Conservation (phyloP, 2,797 vertebrate genomes). For the Todus mexicanus region DNA sequence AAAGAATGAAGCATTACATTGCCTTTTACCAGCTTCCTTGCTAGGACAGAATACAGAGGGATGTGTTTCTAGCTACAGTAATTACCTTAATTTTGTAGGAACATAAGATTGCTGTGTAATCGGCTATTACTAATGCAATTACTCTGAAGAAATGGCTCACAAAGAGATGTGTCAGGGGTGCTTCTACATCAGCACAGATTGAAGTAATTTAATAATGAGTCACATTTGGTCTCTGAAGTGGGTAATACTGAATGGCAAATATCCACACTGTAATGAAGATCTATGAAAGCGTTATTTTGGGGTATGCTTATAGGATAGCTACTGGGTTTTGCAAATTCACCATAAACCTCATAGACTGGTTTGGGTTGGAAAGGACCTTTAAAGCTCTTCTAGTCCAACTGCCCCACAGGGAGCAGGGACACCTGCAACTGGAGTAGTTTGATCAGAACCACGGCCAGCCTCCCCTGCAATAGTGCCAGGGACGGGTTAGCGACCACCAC, state of each 20-base stretch:
- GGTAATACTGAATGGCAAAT: conserved; percentile 50
- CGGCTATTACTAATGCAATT: conserved; percentile 68
- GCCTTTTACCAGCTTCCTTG: conserved; percentile 44
- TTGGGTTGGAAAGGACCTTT: not conserved
- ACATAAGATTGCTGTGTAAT: conserved; percentile 67
- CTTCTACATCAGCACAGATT: conserved; percentile 59
- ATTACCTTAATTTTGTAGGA: conserved; percentile 71
- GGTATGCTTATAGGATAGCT: not conserved
- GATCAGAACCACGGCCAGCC: not conserved
- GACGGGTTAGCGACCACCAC: not conserved
- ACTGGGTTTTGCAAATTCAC: not conserved
- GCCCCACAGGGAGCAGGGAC: not conserved
- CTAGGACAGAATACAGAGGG: conserved; percentile 48
- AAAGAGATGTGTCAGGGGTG: conserved; percentile 56
- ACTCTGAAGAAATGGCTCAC: conserved; percentile 61
- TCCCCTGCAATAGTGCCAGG: not conserved
- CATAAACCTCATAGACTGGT: not conserved
- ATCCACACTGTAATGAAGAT: conserved; percentile 42
- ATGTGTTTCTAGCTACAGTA: conserved; percentile 63
- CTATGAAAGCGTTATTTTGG: conserved; percentile 37
- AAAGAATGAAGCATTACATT: conserved; percentile 34
- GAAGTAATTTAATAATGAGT: conserved; percentile 67
- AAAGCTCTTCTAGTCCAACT: not conserved
- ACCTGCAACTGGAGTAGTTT: not conserved
- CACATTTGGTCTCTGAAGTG: conserved; percentile 64